phyloP scores from a whole-genome alignment of 1,140 invertebrate species.

The Musca domestica region DNA sequence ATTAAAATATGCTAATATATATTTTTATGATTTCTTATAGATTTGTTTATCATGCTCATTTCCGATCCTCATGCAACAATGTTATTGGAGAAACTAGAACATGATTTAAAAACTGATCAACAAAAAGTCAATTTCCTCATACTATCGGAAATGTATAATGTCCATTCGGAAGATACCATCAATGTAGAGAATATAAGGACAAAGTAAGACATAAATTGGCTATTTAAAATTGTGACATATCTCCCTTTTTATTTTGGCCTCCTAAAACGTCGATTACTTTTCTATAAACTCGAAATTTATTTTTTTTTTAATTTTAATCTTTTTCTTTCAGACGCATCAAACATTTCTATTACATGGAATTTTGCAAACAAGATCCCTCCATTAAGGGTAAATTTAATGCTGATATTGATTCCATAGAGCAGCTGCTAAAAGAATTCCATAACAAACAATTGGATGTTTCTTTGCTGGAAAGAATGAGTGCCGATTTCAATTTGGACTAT shows the following conservation, averaged over 20 bases:
- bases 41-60: slow-evolving; percentile 43
- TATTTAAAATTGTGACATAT: too few relatives aligned
- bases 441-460: slow-evolving; percentile 44
- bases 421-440: slow-evolving; percentile 45
- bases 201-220: slow-evolving; percentile 37
- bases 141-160: slow-evolving; percentile 47
- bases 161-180: slow-evolving; percentile 35
- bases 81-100: slow-evolving; percentile 36
- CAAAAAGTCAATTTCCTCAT: slow-evolving; percentile 46
- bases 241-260: background rate
- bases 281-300: background rate
- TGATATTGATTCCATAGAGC: slow-evolving; percentile 45
- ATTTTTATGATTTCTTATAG: slow-evolving; percentile 21
- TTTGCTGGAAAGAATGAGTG: slow-evolving; percentile 44
- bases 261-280: background rate
- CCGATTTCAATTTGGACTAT: slow-evolving; percentile 47
- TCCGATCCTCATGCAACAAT: slow-evolving; percentile 33
- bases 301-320: background rate
- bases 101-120: slow-evolving; percentile 44
- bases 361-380: slow-evolving; percentile 45
- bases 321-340: slow-evolving; percentile 41
- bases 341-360: slow-evolving; percentile 48
- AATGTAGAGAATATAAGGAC: slow-evolving; percentile 35
- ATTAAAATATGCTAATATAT: background rate
- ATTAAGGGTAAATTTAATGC: slow-evolving; percentile 44